Evolutionary conservation across 2,797 vertebrate genomes (phyloP).

Genomic region (Scleropages formosus): DNA sequence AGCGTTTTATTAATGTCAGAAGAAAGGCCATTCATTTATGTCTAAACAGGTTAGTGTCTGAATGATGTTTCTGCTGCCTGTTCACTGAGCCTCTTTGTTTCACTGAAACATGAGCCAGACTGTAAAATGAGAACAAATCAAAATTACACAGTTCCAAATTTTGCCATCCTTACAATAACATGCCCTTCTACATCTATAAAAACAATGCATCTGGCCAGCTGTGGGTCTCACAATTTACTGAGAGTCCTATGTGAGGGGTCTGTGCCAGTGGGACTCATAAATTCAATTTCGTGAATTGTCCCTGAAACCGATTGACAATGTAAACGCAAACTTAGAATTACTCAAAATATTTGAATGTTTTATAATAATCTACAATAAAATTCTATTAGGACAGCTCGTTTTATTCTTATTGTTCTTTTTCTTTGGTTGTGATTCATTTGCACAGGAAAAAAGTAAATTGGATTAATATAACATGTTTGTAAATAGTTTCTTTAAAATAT

Average conservation of each 20-base stretch:
- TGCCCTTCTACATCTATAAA: constrained; percentile 47
- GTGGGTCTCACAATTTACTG: constrained; percentile 18
- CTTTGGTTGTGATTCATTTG: too few species aligned
- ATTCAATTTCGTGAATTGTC: not conserved
- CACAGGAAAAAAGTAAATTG: too few species aligned
- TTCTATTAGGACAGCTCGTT: too few species aligned
- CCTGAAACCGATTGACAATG: constrained; percentile 13
- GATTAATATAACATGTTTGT: too few species aligned
- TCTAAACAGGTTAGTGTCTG: constrained; percentile 30
- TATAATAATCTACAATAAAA: not conserved
- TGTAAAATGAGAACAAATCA: constrained; percentile 27
- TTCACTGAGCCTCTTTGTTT: constrained; percentile 16
- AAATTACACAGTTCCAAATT: constrained; percentile 35
- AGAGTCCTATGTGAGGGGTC: not conserved
- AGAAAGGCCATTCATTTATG: not conserved
- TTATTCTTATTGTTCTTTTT: too few species aligned
- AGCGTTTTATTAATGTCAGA: constrained; percentile 22
- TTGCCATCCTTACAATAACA: constrained; percentile 46
- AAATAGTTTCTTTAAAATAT: too few species aligned
- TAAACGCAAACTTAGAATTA: constrained; percentile 19
- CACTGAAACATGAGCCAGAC: constrained; percentile 27
- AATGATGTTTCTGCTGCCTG: constrained; percentile 29
- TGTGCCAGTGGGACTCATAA: not conserved
- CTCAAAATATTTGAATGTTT: not conserved
- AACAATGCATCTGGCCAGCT: constrained; percentile 28